Percentiles rank a stretch among this genome's conserved stretches.
Evolutionary conservation across 2,797 vertebrate species (phyloP).

Genomic region (Rhinatrema bivittatum): DNA sequence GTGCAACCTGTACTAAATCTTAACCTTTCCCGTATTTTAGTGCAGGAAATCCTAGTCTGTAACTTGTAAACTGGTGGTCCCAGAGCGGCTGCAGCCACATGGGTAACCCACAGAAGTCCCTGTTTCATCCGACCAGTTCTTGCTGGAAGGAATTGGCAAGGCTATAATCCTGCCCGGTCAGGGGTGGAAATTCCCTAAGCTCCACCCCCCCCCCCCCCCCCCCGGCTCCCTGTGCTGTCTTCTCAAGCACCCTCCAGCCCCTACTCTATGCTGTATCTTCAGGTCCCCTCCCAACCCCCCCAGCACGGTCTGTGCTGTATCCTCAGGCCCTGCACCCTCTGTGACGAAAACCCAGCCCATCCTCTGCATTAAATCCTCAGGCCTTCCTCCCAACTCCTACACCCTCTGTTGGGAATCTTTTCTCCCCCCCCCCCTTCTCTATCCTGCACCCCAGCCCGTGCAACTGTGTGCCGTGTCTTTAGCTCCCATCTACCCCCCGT

Average conservation of each 20-base stretch:
- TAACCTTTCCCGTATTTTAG: too few relatives aligned
- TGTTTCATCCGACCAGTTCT: background rate
- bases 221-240: slow-evolving; percentile 1
- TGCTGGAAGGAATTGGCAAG: slow-evolving; percentile 17
- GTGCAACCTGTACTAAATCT: too few relatives aligned
- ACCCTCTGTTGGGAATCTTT: slow-evolving; percentile 5
- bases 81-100: too few relatives aligned
- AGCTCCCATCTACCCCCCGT: too few relatives aligned
- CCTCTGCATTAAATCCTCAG: too few relatives aligned
- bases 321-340: background rate
- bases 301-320: background rate
- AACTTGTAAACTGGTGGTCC: too few relatives aligned
- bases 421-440: background rate
- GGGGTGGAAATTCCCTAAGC: slow-evolving; percentile 23
- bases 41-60: too few relatives aligned
- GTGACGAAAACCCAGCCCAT: background rate
- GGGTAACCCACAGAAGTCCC: background rate
- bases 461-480: too few relatives aligned
- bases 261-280: background rate
- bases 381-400: slow-evolving; percentile 20
- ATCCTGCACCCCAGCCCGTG: background rate
- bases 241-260: background rate
- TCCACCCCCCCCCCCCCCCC: too few relatives aligned
- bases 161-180: too few relatives aligned
- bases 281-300: background rate